phyloP scores from a whole-genome alignment of 1,140 invertebrate species.

The Prorops nasuta region DNA sequence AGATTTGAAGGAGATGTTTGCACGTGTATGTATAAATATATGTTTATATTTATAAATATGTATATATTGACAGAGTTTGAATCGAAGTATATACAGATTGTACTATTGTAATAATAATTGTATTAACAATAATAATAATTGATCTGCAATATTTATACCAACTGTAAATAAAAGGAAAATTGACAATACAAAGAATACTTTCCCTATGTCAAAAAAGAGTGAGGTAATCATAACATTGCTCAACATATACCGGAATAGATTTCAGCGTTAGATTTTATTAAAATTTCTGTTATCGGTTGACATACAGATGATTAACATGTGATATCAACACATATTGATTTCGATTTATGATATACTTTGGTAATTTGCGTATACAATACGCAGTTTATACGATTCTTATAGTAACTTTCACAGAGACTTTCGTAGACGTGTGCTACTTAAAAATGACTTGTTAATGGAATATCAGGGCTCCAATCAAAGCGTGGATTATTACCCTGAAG shows the following conservation, averaged over 20 bases:
- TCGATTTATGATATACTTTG: constrained; percentile 36
- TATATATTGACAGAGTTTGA: constrained; percentile 27
- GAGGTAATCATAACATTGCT: constrained; percentile 28
- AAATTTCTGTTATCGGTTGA: constrained; percentile 40
- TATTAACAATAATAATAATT: background rate
- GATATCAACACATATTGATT: constrained; percentile 28
- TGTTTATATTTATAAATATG: too few relatives aligned
- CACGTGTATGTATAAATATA: constrained; percentile 13
- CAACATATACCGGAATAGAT: constrained; percentile 22
- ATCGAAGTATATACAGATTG: constrained; percentile 31
- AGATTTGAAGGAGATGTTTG: constrained; percentile 15
- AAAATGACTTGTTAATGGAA: constrained; percentile 31
- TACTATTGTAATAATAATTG: constrained; percentile 15
- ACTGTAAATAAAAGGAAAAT: background rate
- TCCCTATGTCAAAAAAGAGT: constrained; percentile 17
- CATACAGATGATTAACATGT: constrained; percentile 36
- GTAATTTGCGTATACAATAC: constrained; percentile 34
- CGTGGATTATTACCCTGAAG: constrained; percentile 32
- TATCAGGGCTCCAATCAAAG: constrained; percentile 34
- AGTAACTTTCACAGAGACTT: constrained; percentile 35
- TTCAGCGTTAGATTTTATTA: constrained; percentile 35
- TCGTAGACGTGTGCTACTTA: constrained; percentile 26
- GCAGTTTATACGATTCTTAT: constrained; percentile 34
- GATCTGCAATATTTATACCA: too few relatives aligned
- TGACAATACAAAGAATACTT: background rate